Percentiles rank a stretch among this genome's conserved stretches.
Conservation (phyloP, 1,140 invertebrate genomes). For the Procambarus clarkii region DNA sequence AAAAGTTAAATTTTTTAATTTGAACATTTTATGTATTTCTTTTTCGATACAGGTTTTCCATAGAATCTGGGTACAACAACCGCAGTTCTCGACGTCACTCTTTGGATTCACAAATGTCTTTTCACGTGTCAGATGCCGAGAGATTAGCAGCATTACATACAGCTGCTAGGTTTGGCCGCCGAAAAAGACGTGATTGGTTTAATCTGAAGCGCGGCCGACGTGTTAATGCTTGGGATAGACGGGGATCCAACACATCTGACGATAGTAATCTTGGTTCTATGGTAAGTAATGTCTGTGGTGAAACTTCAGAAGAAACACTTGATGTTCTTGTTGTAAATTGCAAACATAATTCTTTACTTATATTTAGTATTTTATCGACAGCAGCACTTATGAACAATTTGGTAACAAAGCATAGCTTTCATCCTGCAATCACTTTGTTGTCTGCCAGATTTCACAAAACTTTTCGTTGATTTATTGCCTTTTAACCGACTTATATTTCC, state of each 20-base stretch:
- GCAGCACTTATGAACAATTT: no score
- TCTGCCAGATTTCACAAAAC: no score
- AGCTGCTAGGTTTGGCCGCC: conserved; percentile 58
- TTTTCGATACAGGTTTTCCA: conserved; percentile 32
- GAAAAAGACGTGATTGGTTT: conserved; percentile 65
- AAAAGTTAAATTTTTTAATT: not conserved
- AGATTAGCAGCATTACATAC: conserved; percentile 61
- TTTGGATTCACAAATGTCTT: conserved; percentile 88
- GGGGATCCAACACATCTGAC: conserved; percentile 64
- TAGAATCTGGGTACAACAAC: conserved; percentile 59
- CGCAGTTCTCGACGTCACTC: conserved; percentile 82
- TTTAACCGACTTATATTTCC: no score
- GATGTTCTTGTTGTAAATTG: not conserved
- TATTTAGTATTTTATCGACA: no score
- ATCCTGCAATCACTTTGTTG: no score
- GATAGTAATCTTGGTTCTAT: conserved; percentile 68
- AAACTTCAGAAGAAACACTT: not conserved
- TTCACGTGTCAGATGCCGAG: conserved; percentile 75
- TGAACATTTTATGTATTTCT: conserved; percentile 13
- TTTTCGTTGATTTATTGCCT: no score
- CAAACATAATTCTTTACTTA: not conserved
- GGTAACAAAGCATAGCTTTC: no score
- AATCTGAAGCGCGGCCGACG: conserved; percentile 50
- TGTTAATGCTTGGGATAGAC: conserved; percentile 54
- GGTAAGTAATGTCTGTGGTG: conserved; percentile 30